Evolutionary conservation across 2,113 vertebrate species (phyloP).

Genomic region (Pterocles orientalis): DNA sequence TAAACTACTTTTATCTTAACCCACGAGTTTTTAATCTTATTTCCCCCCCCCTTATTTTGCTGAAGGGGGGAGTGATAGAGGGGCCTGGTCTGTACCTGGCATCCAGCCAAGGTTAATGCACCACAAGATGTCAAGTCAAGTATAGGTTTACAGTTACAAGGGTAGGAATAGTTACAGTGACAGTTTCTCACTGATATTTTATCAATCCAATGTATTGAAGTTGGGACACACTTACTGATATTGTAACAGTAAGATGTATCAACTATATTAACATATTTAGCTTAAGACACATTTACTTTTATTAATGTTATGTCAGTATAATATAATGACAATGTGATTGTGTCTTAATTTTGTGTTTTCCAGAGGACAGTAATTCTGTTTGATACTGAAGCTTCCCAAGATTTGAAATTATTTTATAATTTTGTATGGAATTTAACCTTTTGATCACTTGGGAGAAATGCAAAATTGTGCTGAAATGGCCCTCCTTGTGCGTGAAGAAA

Average conservation of each 20-base stretch:
- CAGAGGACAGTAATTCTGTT: background rate
- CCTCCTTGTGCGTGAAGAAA: background rate
- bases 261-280: background rate
- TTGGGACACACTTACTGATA: background rate
- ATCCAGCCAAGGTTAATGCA: too few relatives aligned
- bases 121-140: background rate
- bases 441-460: background rate
- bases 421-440: background rate
- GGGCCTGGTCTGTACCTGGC: too few relatives aligned
- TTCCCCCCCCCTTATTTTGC: too few relatives aligned
- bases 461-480: background rate
- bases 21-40: too few relatives aligned
- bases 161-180: background rate
- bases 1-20: too few relatives aligned
- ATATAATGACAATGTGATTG: background rate
- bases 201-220: background rate
- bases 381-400: fast-evolving
- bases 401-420: background rate
- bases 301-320: background rate
- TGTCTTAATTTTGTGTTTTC: background rate
- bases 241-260: background rate
- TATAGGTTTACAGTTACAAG: background rate
- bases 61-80: too few relatives aligned
- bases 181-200: background rate
- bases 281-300: background rate